Evolutionary conservation across 2,797 vertebrate species (phyloP), one percentile per base, ranked within the genome.

Genomic region (Apogon hyalosoma): DNA sequence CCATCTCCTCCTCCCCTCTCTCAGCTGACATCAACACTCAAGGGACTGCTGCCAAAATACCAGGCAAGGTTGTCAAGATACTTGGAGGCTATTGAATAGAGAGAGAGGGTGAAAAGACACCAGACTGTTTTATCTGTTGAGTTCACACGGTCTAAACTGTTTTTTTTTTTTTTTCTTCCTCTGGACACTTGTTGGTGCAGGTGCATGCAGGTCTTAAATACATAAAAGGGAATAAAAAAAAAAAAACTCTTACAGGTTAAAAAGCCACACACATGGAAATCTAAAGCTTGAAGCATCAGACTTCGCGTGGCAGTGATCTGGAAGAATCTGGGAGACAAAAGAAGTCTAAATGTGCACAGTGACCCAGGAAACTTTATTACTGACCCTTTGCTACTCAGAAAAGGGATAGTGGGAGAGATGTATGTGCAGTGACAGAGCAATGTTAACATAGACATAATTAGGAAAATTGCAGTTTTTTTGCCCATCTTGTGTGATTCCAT

Each of bases 11-110:
- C 80, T 71, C 50, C 79, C 59, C 63, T 84, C 85, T 70, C 89
- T 92, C 92, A 93, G 92, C 92, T 94, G 94, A 95, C 93, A 92
- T 90, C 91, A 94, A 93, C 91, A 93, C 90, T 92, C 92, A 90
- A 69, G 88, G 87, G 88, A 91, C 86, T 75, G 66, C 86, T 92
- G 92, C 91, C 92, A 94, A 92, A 91, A 94, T 94, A 90, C 92
- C 91, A 91, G 85, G 82, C 87, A 77, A 89, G 89, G 92, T 92
- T 92, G 90, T 93, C 88, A 83, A 90, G 92, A 92, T 88, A 92
- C 89, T 94, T 92, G 87, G 90, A 91, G 69, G 75, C 78, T 41
- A 71, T 63, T 91, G 88, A 92, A 90, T 89, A 88, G 83, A 87
- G 72, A 66, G 59, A 62, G 65, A 63, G 68, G 55, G 62, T 60